phyloP scores from a whole-genome alignment of 2,797 vertebrate species.

The Gila robusta region DNA sequence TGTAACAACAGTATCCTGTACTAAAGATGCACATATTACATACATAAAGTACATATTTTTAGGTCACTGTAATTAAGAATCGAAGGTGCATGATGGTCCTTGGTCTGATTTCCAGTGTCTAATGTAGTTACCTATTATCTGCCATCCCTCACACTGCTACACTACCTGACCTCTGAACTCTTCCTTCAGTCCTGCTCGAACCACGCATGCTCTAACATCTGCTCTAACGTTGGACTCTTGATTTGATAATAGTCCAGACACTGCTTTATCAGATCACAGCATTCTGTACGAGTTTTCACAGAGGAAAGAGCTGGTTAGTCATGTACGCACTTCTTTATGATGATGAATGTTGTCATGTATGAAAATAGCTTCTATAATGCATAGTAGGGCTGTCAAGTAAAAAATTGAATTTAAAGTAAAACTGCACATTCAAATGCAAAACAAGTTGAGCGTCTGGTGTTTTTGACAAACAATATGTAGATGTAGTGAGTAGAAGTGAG shows the following conservation, averaged over 20 bases:
- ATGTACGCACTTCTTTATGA: neutral
- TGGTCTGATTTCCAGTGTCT: neutral
- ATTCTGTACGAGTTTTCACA: constrained; percentile 1
- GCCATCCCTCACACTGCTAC: neutral
- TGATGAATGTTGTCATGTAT: neutral
- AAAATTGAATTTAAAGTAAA: no score
- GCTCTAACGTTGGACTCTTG: neutral
- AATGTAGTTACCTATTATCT: neutral
- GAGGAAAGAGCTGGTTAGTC: neutral
- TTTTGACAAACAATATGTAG: no score
- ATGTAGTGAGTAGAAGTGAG: no score
- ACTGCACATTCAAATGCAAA: no score
- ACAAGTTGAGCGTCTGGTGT: no score
- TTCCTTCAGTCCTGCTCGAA: neutral
- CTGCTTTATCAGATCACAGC: neutral
- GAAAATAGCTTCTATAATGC: neutral
- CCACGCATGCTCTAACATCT: neutral
- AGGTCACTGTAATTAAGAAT: no score
- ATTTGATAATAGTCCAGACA: neutral
- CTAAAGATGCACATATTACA: no score
- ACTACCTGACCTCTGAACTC: no score
- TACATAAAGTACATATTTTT: no score
- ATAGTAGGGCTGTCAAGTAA: no score
- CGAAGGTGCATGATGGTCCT: neutral
- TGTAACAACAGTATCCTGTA: no score